phyloP scores from a whole-genome alignment of 1,140 invertebrate genomes.

The Panulirus ornatus region DNA sequence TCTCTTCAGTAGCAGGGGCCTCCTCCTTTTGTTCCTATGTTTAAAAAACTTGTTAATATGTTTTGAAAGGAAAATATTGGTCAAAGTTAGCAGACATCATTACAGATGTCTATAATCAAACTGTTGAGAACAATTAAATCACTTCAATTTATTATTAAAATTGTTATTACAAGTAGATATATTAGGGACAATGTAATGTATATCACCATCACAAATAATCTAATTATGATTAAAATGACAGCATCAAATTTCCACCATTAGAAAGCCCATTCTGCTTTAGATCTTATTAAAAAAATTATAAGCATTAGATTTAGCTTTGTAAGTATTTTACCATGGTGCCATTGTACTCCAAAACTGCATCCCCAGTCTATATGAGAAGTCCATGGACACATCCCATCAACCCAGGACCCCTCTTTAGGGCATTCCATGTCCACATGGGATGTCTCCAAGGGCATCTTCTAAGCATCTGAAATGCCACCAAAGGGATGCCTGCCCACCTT shows the following conservation, averaged over 20 bases:
- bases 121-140: too few relatives aligned
- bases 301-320: conserved; percentile 51
- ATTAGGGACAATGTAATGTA: too few relatives aligned
- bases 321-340: conserved; percentile 48
- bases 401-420: too few relatives aligned
- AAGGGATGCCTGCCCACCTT: background rate
- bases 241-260: background rate
- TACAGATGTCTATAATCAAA: too few relatives aligned
- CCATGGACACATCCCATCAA: too few relatives aligned
- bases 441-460: background rate
- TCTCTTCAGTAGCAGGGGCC: conserved; percentile 35
- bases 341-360: conserved; percentile 24
- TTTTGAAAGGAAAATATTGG: too few relatives aligned
- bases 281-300: conserved; percentile 33
- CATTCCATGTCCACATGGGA: conserved; percentile 18
- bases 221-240: too few relatives aligned
- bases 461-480: background rate
- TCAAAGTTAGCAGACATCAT: too few relatives aligned
- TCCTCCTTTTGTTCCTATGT: conserved; percentile 67
- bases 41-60: conserved; percentile 45
- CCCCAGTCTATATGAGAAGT: conserved; percentile 1
- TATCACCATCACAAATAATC: too few relatives aligned
- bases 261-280: conserved; percentile 27
- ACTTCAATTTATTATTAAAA: too few relatives aligned
- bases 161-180: too few relatives aligned